These are phyloP conservation scores for Pachycephus smyrnensis DNA, from an alignment of 2,888 invertebrate species.

Conservation along the genomic window DNA sequence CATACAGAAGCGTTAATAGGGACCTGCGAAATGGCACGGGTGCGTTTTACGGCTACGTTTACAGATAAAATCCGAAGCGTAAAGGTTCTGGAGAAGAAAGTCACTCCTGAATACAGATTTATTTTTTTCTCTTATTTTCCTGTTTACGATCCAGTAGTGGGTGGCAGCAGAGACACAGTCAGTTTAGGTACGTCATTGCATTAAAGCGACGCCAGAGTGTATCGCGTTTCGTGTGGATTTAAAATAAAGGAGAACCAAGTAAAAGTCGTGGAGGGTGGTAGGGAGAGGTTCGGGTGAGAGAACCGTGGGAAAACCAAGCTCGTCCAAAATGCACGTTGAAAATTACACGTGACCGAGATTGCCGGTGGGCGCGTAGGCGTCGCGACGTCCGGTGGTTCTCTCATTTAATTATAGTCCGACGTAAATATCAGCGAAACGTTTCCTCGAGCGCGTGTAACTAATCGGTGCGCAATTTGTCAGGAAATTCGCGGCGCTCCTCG, in stretches of 20 bases:
- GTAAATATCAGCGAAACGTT: constrained; percentile 1
- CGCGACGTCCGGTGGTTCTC: not conserved
- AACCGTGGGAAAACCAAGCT: not conserved
- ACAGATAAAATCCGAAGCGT: too few relatives aligned
- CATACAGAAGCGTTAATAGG: not conserved
- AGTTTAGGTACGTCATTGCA: not conserved
- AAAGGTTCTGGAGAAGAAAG: too few relatives aligned
- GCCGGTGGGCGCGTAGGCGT: not conserved
- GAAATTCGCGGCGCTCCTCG: not conserved
- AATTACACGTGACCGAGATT: not conserved
- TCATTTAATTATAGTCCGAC: not conserved
- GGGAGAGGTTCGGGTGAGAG: not conserved
- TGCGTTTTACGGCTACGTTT: not conserved
- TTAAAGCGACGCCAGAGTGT: not conserved
- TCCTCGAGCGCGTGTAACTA: constrained; percentile 2
- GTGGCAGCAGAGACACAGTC: not conserved
- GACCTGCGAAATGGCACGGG: not conserved
- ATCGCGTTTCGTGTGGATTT: not conserved
- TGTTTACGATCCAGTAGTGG: not conserved
- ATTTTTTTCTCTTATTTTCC: not conserved
- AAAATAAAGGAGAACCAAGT: not conserved
- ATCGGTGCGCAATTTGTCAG: constrained; percentile 2
- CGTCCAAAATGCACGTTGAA: not conserved
- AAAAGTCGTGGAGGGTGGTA: not conserved
- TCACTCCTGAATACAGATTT: too few relatives aligned